phyloP scores from a whole-genome alignment of 2,888 invertebrate species.

The Nomada ferruginata region DNA sequence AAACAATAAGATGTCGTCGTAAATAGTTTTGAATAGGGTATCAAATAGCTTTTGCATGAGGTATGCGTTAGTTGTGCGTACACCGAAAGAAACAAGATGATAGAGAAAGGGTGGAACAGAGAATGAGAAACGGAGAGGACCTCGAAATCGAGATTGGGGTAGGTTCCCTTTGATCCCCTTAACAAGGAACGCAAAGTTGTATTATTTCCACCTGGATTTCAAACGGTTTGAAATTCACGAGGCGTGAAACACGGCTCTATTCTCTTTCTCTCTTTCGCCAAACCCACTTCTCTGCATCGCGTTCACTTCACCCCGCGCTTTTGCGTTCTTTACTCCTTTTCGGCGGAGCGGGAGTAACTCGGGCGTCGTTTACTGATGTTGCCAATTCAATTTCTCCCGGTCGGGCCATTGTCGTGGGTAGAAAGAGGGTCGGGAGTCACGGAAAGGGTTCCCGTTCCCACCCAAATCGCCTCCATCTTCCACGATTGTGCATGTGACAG shows the following conservation, averaged over 20 bases:
- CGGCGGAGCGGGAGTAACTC: constrained; percentile 42
- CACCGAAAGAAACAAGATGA: constrained; percentile 26
- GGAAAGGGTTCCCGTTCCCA: constrained; percentile 39
- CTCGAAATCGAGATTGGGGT: constrained; percentile 72
- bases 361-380: constrained; percentile 69
- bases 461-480: constrained; percentile 53
- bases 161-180: constrained; percentile 78
- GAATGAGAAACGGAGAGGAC: constrained; percentile 56
- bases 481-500: constrained; percentile 62
- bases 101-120: constrained; percentile 16
- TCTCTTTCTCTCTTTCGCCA: constrained; percentile 63
- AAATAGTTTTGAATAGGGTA: constrained; percentile 48
- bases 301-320: constrained; percentile 25
- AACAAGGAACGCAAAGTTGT: constrained; percentile 81
- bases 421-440: constrained; percentile 30
- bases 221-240: constrained; percentile 78
- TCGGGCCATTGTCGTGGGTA: constrained; percentile 47
- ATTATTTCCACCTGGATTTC: constrained; percentile 81
- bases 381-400: constrained; percentile 72
- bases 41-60: constrained; percentile 32
- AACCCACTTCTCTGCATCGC: not conserved
- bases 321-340: constrained; percentile 59
- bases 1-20: constrained; percentile 40
- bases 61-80: constrained; percentile 31
- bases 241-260: constrained; percentile 78